phyloP scores from a whole-genome alignment of 2,888 invertebrate species.

The Subacronicta megacephala region DNA sequence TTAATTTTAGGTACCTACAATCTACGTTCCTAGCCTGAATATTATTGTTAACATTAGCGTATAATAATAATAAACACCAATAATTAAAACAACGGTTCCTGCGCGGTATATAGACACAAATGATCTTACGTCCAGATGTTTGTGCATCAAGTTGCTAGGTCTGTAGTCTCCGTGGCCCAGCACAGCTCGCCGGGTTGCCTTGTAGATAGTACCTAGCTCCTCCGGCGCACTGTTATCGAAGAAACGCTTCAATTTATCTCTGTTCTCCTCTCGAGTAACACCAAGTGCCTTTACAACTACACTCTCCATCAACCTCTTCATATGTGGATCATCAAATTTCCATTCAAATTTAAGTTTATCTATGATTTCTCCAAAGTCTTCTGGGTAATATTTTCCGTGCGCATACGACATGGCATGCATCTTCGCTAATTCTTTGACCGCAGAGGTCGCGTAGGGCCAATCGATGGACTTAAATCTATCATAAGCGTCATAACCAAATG shows the following conservation, averaged over 20 bases:
- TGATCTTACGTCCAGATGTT: constrained; percentile 42
- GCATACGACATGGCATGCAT: constrained; percentile 80
- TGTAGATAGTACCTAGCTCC: constrained; percentile 42
- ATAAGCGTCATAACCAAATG: constrained; percentile 64
- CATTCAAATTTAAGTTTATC: constrained; percentile 46
- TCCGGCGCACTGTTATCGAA: constrained; percentile 27
- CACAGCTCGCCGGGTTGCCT: constrained; percentile 52
- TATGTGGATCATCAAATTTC: constrained; percentile 3
- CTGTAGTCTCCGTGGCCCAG: constrained; percentile 72
- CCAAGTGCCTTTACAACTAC: constrained; percentile 41
- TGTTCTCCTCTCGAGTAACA: constrained; percentile 58
- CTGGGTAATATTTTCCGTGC: constrained; percentile 61
- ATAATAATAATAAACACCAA: too few species aligned
- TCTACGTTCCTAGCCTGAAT: too few species aligned
- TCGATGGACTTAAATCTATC: constrained; percentile 70
- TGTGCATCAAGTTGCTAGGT: constrained; percentile 66
- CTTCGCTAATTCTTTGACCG: constrained; percentile 71
- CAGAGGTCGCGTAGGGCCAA: constrained; percentile 71
- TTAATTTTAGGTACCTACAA: too few species aligned
- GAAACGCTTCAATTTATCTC: constrained; percentile 54
- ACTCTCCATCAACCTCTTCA: constrained; percentile 20
- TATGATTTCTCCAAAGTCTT: constrained; percentile 63
- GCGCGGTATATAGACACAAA: background rate
- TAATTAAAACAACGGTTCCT: too few species aligned
- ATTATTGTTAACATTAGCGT: too few species aligned